Conservation (phyloP, 1,140 invertebrate species). For the Pseudomyrmex flavicornis region DNA sequence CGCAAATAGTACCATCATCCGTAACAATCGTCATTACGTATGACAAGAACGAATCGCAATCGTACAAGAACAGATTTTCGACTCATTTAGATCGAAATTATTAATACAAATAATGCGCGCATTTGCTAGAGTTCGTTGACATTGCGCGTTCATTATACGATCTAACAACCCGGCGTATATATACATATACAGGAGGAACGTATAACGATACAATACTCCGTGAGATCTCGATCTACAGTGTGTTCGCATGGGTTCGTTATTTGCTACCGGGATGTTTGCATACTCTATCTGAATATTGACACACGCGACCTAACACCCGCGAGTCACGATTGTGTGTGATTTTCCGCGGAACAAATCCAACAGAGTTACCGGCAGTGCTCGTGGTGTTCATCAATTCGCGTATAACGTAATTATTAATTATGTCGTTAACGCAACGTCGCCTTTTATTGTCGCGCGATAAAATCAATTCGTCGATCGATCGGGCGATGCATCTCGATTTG, state of each 20-base stretch:
- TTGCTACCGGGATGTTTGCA: constrained; percentile 33
- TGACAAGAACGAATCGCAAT: too few relatives aligned
- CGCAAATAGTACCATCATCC: constrained; percentile 34
- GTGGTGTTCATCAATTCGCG: neutral
- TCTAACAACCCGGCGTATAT: neutral
- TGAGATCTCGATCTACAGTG: neutral
- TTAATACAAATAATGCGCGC: constrained; percentile 29
- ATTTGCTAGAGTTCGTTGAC: constrained; percentile 12
- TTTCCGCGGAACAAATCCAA: constrained; percentile 34
- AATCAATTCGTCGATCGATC: too few relatives aligned
- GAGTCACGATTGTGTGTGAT: constrained; percentile 4
- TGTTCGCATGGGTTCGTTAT: constrained; percentile 48
- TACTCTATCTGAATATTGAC: constrained; percentile 54
- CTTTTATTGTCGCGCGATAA: neutral
- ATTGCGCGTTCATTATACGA: constrained; percentile 14
- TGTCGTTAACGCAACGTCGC: neutral
- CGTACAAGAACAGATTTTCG: neutral
- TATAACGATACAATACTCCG: constrained; percentile 9
- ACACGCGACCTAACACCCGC: constrained; percentile 34
- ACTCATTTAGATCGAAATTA: neutral
- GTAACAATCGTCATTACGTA: constrained; percentile 14
- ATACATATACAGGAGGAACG: neutral
- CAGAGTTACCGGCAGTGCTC: neutral
- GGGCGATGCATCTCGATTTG: too few relatives aligned
- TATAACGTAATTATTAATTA: constrained; percentile 23